Base-by-base conservation (phyloP, 2,888 invertebrate species). In the Pardosa pseudoannulata region DNA sequence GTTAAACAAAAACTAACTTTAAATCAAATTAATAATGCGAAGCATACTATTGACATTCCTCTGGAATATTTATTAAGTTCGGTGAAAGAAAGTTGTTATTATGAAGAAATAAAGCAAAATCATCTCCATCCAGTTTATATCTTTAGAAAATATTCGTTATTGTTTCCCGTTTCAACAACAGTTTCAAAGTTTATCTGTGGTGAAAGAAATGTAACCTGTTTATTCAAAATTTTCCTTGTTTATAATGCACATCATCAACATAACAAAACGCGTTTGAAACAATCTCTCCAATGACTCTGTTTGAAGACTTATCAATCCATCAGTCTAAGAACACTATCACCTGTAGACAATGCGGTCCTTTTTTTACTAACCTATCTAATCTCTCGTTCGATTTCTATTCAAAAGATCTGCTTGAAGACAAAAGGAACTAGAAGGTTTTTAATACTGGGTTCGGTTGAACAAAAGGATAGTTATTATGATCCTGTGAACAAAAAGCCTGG, bases 371-470 rank as follows among this genome's bases (percentile, higher is more conserved):
- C 19, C 73, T 56, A 81, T 74, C 75, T 75, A 62, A 82, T 75
- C 81, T 81, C 56, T 67, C 74, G 31, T 81, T 73, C 75, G 68
- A 74, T 75, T 75, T 64, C 39, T 64, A 36, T 68, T 19, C 0
- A 39, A 56, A 23, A 23, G 56, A 56, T 23, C 19, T 1, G 3
- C 56, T 56, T 1, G 56, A 9, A 39, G 39, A 67, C 67, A 36
- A 68, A 68, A 68, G 39, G 39, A 19, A 68, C n/a, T 13, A 7
- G 13, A 68, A 5, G 19, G 9, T 23, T 11, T 29, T 31, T 39
- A 0, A 62, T 50, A 36, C 7, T 36, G 13, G 2, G 16, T n/a
- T 19, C 31, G 0, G 5, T 13, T 19, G 28, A 70, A 72, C 72
- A 73, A 79, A 79, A 79, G 71, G 64, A 79, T 65, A 41, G 56